Base-by-base conservation (phyloP, 2,113 vertebrate genomes). In the Catharus minimus region DNA sequence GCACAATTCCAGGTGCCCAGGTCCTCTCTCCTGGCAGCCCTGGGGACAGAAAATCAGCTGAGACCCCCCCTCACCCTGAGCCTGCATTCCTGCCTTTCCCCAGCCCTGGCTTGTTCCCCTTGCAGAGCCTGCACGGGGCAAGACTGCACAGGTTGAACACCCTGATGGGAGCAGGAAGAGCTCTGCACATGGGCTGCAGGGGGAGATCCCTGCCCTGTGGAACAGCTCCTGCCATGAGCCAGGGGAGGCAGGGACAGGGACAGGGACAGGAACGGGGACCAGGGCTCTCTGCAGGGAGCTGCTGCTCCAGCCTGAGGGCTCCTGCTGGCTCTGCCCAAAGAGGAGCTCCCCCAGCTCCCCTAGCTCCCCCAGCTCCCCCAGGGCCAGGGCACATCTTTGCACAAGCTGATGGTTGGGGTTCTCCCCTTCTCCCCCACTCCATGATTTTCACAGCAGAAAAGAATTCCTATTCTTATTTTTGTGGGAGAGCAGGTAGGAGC, bases 241-340 rank as follows among this genome's bases (percentile, higher is more conserved):
- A 36, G 18, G 20, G 0, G 0, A 68, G 41, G 24, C 20, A 55
- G 1, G 12, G 60, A 38, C 60, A 19, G 38, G 38, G 38, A 38
- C 38, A 38, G 38, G 38, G 38, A 38, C 38, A 38, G 38, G 38
- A 11, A 11, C 38, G 11, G 38, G 38, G 38, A 19, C 3, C 2
- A 60, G 33, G 65, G 13, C 3, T 61, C 21, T 71, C 8, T 46
- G 38, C 17, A 38, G 33, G 47, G 23, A 60, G 39, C 33, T 23
- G 16, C 46, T 21, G 28, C 5, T 21, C 44, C 13, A 65, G 67
- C 19, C 38, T 0, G 2, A 33, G 68, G 53, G 58, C 12, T 65
- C 61, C 68, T 2, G 0, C 26, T 50, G 53, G 1, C 64, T 86
- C n/a, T 65, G 2, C 46, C 33, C 7, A 26, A 19, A 46, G 12